Conservation (phyloP, 53 echinoderm and acorn worm species). For the Arbacia lixula region DNA sequence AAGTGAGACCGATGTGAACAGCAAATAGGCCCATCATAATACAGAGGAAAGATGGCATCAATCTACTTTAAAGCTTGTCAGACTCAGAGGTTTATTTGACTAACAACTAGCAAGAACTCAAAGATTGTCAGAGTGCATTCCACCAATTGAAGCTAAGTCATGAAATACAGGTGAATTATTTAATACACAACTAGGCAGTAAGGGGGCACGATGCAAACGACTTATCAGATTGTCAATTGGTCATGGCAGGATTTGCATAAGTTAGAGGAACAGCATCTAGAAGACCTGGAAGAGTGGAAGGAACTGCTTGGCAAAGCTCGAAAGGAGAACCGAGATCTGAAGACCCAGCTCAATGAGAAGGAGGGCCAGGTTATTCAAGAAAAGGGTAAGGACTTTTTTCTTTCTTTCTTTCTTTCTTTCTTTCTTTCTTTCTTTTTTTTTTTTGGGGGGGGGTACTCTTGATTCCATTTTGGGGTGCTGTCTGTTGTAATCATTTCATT, state of each 20-base stretch:
- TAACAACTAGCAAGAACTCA: too few species aligned
- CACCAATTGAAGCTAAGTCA: too few species aligned
- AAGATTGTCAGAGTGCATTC: too few species aligned
- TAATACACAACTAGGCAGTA: too few species aligned
- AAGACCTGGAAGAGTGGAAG: constrained; percentile 75
- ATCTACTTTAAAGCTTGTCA: too few species aligned
- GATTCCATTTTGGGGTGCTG: background rate
- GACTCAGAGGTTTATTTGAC: too few species aligned
- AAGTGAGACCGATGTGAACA: too few species aligned
- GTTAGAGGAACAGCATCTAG: constrained; percentile 63
- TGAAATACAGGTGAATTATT: too few species aligned
- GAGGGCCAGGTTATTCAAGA: constrained; percentile 77
- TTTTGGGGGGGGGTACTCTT: background rate
- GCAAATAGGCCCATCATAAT: too few species aligned
- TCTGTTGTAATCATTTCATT: background rate
- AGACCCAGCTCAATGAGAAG: constrained; percentile 72
- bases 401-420: background rate
- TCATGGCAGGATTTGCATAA: constrained; percentile 71
- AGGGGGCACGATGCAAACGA: too few species aligned
- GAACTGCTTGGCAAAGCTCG: constrained; percentile 66
- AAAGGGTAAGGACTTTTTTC: constrained; percentile 61
- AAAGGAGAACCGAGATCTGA: constrained; percentile 74
- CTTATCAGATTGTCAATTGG: too few species aligned
- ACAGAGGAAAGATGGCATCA: too few species aligned
- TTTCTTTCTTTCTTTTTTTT: background rate